phyloP scores from a whole-genome alignment of 2,797 vertebrate species.

The Dendrocincla tyrannina region DNA sequence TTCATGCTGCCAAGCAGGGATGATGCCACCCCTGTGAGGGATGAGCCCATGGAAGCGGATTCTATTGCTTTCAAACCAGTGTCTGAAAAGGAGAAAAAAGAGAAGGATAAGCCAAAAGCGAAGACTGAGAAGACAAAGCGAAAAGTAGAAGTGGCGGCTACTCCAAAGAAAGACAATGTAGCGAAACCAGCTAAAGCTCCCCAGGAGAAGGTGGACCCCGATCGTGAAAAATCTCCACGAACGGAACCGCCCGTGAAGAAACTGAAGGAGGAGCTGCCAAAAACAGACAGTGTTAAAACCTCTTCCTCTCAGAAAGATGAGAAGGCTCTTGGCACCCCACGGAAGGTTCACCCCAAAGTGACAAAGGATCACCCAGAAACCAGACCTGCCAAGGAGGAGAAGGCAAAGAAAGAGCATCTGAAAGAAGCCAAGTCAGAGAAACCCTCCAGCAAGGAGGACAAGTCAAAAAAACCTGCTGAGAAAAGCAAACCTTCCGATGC shows the following conservation, averaged over 20 bases:
- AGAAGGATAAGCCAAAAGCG: constrained; percentile 81
- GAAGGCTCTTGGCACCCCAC: constrained; percentile 74
- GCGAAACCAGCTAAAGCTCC: constrained; percentile 65
- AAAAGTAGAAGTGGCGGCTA: constrained; percentile 74
- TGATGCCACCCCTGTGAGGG: constrained; percentile 94
- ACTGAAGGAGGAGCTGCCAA: constrained; percentile 83
- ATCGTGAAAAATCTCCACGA: constrained; percentile 78
- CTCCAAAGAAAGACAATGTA: constrained; percentile 76
- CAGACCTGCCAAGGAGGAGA: constrained; percentile 78
- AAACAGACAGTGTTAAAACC: constrained; percentile 74
- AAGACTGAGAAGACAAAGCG: constrained; percentile 83
- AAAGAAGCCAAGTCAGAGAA: constrained; percentile 78
- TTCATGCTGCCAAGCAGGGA: constrained; percentile 84
- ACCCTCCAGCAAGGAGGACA: constrained; percentile 77
- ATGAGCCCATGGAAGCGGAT: constrained; percentile 94
- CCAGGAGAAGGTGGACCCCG: constrained; percentile 75
- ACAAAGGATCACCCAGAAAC: constrained; percentile 78
- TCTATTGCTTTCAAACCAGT: constrained; percentile 79
- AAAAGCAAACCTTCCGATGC: constrained; percentile 76
- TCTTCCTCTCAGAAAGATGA: constrained; percentile 80
- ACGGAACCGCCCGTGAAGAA: constrained; percentile 79
- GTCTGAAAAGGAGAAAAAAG: constrained; percentile 86
- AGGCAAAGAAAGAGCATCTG: constrained; percentile 77
- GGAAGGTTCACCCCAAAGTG: constrained; percentile 79
- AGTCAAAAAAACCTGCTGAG: constrained; percentile 76